Evolutionary conservation across 2,113 vertebrate species (phyloP), one percentile per base, ranked within the genome.

Genomic region (Anas platyrhynchos): DNA sequence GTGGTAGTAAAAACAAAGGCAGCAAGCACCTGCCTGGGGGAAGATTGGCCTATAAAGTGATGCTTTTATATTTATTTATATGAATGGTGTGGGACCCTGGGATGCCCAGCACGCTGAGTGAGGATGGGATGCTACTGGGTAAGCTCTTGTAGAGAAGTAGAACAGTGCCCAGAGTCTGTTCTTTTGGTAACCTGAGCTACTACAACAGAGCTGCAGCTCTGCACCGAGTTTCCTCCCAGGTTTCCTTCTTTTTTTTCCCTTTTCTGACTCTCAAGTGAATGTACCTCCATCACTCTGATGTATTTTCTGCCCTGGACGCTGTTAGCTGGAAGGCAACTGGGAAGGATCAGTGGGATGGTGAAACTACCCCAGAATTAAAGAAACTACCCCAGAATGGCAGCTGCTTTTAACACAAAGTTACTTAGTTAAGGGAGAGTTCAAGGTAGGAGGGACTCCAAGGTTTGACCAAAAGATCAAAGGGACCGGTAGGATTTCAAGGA

Each of bases 61-160:
- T 38, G 38, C 11, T 50, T 22, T 13, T 23, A 25, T 50, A 25
- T 50, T 50, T 25, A 52, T 52, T 7, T 25, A 13, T 52, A 25
- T 13, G 13, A 25, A 26, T 26, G 1, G 7, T 32, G 4, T 0
- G 1, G 14, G 14, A 20, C 46, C 11, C 46, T 48, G 46, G 46
- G 46, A 17, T 78, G 61, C 34, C 36, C 8, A 5, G 50, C 20
- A 2, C 23, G 32, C n/a, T 52, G 27, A 15, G 48, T 25, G 48
- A 36, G 38, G 55, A 15, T 16, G 59, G 27, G 29, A 36, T 1
- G 2, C 26, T 62, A 38, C 34, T 26, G 13, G 11, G 32, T 31
- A 4, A 58, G 21, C 27, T 80, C 13, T 34, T 36, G 8, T 16
- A 34, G 17, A 11, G 75, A 76, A 91, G 74, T 59, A 67, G 38